Base-by-base conservation (phyloP, 1,140 invertebrate species). In the Bombus ignitus region DNA sequence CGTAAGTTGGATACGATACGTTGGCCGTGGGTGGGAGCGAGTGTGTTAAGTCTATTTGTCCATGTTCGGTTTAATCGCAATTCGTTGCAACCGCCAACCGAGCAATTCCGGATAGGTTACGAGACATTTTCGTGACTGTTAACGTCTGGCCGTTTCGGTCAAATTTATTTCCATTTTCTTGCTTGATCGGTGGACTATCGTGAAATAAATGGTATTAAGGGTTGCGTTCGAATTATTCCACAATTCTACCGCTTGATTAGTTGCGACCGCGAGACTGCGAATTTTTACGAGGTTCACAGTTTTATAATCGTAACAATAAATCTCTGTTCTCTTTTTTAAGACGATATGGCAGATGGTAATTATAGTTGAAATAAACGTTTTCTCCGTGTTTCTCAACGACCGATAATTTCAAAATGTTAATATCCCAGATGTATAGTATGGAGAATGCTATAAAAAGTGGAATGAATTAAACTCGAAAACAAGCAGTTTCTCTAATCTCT, bases 11-110 rank as follows among this genome's bases (percentile, higher is more conserved):
- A 81, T 81, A 44, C 80, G 80, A 81, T 62, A 74, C 70, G 53
- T 37, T 22, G 32, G 22, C 37, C 68, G 44, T n/a, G 44, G 66
- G 10, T 39, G 44, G 66, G 18, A 72, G 15, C 35, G 70, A 74
- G n/a, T 35, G 53, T 35, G 68, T 74, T 68, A 72, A 72, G 39
- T 74, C 80, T 81, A 74, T 74, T 62, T 81, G 53, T 73, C 80
- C 47, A 9, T 39, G 80, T 81, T 74, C 37, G 37, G 32, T 74
- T 74, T 81, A 81, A 81, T 81, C 80, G 53, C 80, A 62, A 81
- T 62, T 62, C 70, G 53, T 74, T 65, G 32, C 28, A n/a, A n/a
- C 47, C 44, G 25, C 28, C 68, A 32, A 72, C 18, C n/a, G 68
- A 12, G 35, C 47, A 32, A 81, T 81, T n/a, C 68, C 28, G 35